These are phyloP conservation scores for Etheostoma nigrum DNA, from an alignment of 2,797 vertebrate genomes.

Conservation along the genomic window DNA sequence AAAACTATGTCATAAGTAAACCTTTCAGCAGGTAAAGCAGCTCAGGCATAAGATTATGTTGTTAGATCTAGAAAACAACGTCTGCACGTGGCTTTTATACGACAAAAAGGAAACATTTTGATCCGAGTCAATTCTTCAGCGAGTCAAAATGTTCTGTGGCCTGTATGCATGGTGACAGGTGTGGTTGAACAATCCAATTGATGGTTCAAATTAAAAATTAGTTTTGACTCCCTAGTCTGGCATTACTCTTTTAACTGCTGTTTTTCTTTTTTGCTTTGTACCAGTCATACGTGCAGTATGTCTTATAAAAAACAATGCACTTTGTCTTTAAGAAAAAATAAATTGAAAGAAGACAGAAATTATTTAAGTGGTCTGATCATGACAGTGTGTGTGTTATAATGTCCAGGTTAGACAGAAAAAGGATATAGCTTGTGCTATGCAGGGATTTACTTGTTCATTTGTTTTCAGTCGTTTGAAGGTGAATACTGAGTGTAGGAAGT, in stretches of 20 bases:
- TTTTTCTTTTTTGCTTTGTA: not conserved
- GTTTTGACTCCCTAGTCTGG: not conserved
- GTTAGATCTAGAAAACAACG: not conserved
- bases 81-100: not conserved
- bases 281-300: not conserved
- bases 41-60: not conserved
- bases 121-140: not conserved
- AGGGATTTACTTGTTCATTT: not conserved
- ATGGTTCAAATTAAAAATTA: no score
- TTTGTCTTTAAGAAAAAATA: not conserved
- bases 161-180: not conserved
- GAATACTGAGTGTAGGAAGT: conserved; percentile 5
- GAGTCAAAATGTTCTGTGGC: not conserved
- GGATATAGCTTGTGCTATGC: not conserved
- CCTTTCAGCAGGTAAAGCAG: not conserved
- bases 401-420: not conserved
- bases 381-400: no score
- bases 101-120: not conserved
- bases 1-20: not conserved
- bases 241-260: not conserved
- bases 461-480: not conserved
- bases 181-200: not conserved
- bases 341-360: no score
- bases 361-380: not conserved
- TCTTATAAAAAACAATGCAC: not conserved